A percentile compares a stretch with the other conserved stretches of the same genome.
Evolutionary conservation across 30 jellyfish, hydroid and myxozoan species (phyloP).

Genomic region (Cassiopea xamachana): DNA sequence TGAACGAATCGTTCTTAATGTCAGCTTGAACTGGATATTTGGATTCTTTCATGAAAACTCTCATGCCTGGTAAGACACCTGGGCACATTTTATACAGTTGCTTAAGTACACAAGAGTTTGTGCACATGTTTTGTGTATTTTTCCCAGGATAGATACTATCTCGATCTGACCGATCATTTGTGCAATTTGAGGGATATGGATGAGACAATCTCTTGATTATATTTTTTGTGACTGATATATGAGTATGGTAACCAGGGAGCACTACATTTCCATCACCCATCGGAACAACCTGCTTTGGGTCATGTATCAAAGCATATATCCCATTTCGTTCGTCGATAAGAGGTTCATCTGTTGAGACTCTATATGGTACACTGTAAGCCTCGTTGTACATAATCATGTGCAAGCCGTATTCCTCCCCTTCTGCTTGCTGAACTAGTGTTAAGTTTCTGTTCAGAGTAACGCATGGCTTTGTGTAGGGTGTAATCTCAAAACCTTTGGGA

Average conservation of each 20-base stretch:
- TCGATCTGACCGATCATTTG: not conserved
- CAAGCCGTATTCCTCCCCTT: slow-evolving; percentile 16
- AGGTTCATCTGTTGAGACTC: not conserved
- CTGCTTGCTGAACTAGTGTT: slow-evolving; percentile 10
- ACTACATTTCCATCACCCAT: not conserved
- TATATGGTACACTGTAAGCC: not conserved
- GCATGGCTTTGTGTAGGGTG: slow-evolving; percentile 26
- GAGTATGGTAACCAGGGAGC: slow-evolving; percentile 41
- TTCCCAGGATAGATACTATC: slow-evolving; percentile 14
- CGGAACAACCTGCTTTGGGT: not conserved
- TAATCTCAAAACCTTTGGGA: slow-evolving; percentile 19
- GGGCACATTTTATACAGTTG: not conserved
- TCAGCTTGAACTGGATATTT: not conserved
- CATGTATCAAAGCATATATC: slow-evolving; percentile 1
- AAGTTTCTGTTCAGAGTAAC: slow-evolving; percentile 41
- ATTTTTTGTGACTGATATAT: not conserved
- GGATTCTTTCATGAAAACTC: not conserved
- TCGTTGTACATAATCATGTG: slow-evolving; percentile 38
- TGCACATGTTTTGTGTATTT: slow-evolving; percentile 2
- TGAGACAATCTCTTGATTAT: not conserved
- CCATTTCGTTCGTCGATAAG: slow-evolving; percentile 4
- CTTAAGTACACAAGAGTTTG: slow-evolving; percentile 3
- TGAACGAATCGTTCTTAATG: not conserved
- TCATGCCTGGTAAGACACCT: slow-evolving; percentile 7
- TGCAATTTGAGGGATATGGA: slow-evolving; percentile 17